Evolutionary conservation across 2,888 invertebrate genomes (phyloP), one percentile per base, ranked within the genome.

Genomic region (Nomada lathburiana): DNA sequence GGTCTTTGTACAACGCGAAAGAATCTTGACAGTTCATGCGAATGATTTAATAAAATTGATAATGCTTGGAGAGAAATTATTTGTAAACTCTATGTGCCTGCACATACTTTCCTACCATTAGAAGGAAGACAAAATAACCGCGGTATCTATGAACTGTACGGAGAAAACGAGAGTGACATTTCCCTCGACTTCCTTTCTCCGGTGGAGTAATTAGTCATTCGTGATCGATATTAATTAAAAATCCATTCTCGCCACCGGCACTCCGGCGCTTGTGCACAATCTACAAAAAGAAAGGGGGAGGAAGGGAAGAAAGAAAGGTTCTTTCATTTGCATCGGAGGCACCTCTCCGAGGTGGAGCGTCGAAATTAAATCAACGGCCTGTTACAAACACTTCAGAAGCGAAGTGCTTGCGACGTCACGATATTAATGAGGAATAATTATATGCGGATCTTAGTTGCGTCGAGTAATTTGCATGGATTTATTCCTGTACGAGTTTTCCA

Each of bases 371-470:
- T 82, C 76, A 71, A 81, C 81, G 55, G 70, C 60, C 70, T 62
- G 82, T 81, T 74, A 67, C 64, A 70, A 83, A 73, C 83, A 71
- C 77, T 77, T 77, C 42, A 36, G 65, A 23, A 42, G 23, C 29
- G 18, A 82, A 69, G 65, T 67, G 69, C 68, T 70, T 68, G 59
- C 70, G 72, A 74, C 82, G 81, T 81, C 77, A 83, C 57, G 42
- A 52, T 74, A 81, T 81, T 81, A 81, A 83, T 77, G 81, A 76
- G 76, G 82, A 71, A 82, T 71, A 76, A 80, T 80, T 82, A 80
- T 81, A 76, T 71, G 71, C 76, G 73, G 80, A 68, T 76, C 72
- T 36, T 59, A 57, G 71, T 69, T 50, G 59, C 55, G 68, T 26
- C 23, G 11, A 53, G 47, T 47, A 74, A 79, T 79, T 75, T 80